Conservation (phyloP, 1,140 invertebrate species). For the Helicoverpa zea region DNA sequence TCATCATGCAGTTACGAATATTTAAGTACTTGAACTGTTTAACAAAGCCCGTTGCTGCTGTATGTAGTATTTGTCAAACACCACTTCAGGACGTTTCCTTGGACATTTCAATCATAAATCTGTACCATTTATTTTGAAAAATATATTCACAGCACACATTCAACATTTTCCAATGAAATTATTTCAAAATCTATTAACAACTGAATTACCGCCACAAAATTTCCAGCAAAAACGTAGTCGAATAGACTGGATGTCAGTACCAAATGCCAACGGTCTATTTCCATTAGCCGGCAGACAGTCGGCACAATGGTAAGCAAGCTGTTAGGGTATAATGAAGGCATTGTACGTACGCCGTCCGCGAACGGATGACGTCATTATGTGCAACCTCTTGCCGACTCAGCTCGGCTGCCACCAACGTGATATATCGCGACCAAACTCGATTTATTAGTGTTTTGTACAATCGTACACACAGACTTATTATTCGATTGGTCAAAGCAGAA, state of each 20-base stretch:
- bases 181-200: too few relatives aligned
- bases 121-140: too few relatives aligned
- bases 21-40: too few relatives aligned
- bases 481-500: slow-evolving; percentile 48
- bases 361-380: slow-evolving; percentile 63
- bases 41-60: too few relatives aligned
- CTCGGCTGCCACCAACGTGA: slow-evolving; percentile 56
- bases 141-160: too few relatives aligned
- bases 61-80: too few relatives aligned
- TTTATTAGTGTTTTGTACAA: slow-evolving; percentile 62
- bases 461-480: slow-evolving; percentile 54
- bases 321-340: slow-evolving; percentile 68
- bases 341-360: slow-evolving; percentile 57
- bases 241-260: slow-evolving; percentile 38
- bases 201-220: background rate
- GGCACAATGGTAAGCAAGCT: slow-evolving; percentile 67
- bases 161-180: too few relatives aligned
- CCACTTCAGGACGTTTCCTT: too few relatives aligned
- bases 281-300: slow-evolving; percentile 58
- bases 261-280: slow-evolving; percentile 58
- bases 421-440: slow-evolving; percentile 61
- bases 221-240: slow-evolving; percentile 41
- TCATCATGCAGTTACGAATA: too few relatives aligned
- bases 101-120: too few relatives aligned
- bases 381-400: slow-evolving; percentile 64